Evolutionary conservation across 2,113 vertebrate genomes (phyloP), one percentile per base, ranked within the genome.

Genomic region (Clarias macrocephalus): DNA sequence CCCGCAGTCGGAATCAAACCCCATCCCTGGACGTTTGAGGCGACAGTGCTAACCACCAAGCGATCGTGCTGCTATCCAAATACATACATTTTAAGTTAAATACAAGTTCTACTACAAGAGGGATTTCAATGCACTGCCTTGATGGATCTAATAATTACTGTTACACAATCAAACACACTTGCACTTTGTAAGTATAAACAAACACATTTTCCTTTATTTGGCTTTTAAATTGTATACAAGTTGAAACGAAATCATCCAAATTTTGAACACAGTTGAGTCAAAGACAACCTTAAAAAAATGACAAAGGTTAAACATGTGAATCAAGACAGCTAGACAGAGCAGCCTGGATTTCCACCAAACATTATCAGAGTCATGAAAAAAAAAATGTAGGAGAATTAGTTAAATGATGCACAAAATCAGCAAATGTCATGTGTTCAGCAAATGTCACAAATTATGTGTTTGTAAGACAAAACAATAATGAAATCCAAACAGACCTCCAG

Each of bases 151-250:
- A n/a, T 28, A n/a, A 30, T 57, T 57, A 28, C 18, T 13, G 12
- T 30, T 59, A 68, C 62, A 62, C n/a, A 68, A 84, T 73, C 42
- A 86, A 80, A 63, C 70, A 90, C 77, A 92, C 89, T 90, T 37
- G 60, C 42, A 42, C 62, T 19, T 52, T 19, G 80, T 68, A 80
- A 88, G 87, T 95, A 95, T 92, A 95, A 95, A 95, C 93, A 91
- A 94, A 90, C 93, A 92, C 85, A 91, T 76, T 87, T 81, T 63
- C 87, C 92, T 95, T 95, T 94, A 94, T 94, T 95, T 94, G 90
- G 90, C 90, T 93, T 95, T 94, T 92, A n/a, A 65, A 94, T 94
- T 91, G 89, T 91, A 93, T 95, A 95, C 93, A 95, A 95, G 94
- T 93, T 93, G 91, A 94, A 94, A 93, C 90, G 88, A 92, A 93